phyloP scores from a whole-genome alignment of 2,113 vertebrate species.

The Lophura nycthemera region DNA sequence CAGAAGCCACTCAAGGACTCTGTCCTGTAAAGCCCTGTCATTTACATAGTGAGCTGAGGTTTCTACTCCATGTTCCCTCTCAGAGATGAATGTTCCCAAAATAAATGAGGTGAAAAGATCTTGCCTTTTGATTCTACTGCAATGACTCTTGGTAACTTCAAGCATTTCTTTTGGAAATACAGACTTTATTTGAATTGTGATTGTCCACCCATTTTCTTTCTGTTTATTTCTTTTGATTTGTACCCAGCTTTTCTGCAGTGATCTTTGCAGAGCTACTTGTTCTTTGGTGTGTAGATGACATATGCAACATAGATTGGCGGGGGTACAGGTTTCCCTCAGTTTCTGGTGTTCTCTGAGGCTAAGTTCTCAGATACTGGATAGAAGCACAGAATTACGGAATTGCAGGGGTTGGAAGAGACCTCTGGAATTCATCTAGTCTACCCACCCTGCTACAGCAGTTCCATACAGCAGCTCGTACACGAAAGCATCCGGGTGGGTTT shows the following conservation, averaged over 20 bases:
- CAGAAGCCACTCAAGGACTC: background rate
- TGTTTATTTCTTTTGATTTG: background rate
- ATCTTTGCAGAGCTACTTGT: background rate
- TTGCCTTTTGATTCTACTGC: background rate
- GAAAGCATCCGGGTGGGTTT: too few relatives aligned
- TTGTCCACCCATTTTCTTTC: background rate
- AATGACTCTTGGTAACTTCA: background rate
- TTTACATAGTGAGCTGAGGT: background rate
- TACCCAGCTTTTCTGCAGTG: background rate
- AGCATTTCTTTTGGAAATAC: background rate
- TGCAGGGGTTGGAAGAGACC: too few relatives aligned
- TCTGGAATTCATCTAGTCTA: too few relatives aligned
- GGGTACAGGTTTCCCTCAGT: background rate
- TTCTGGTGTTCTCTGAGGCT: background rate
- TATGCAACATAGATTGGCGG: background rate
- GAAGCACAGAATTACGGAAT: too few relatives aligned
- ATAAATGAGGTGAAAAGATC: background rate
- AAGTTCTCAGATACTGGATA: background rate
- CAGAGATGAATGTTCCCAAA: fast-evolving
- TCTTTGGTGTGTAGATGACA: background rate
- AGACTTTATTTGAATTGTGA: background rate
- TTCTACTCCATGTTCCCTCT: background rate
- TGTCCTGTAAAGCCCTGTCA: fast-evolving
- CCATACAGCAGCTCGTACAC: too few relatives aligned
- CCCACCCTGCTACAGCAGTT: too few relatives aligned